Evolutionary conservation across 1,140 invertebrate species (phyloP).

Genomic region (Lasioglossum baleicum): DNA sequence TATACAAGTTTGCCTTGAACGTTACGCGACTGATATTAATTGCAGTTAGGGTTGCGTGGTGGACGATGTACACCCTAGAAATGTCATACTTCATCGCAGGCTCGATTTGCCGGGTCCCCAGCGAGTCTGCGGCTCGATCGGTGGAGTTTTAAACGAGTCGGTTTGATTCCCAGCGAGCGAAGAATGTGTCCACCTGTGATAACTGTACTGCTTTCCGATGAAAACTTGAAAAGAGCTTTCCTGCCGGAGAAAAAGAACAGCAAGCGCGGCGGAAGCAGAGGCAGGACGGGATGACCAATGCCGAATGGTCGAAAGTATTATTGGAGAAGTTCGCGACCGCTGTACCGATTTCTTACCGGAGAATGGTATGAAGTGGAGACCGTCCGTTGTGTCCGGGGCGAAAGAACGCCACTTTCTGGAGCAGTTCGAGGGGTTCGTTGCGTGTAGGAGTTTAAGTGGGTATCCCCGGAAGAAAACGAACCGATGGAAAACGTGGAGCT

Average conservation of each 20-base stretch:
- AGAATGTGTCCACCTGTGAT: constrained; percentile 41
- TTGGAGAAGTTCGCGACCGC: constrained; percentile 50
- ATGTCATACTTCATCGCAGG: not conserved
- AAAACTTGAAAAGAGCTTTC: constrained; percentile 51
- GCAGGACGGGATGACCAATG: not conserved
- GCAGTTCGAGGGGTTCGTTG: not conserved
- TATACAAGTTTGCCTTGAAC: too few relatives aligned
- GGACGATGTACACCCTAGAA: not conserved
- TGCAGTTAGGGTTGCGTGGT: not conserved
- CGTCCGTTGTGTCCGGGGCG: constrained; percentile 5
- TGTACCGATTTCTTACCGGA: constrained; percentile 42
- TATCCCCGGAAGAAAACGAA: not conserved
- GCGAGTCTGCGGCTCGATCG: constrained; percentile 17
- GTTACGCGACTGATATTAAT: too few relatives aligned
- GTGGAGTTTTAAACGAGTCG: constrained; percentile 49
- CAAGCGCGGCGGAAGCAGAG: not conserved
- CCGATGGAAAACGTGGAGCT: not conserved
- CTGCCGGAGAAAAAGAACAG: constrained; percentile 4
- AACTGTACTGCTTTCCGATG: constrained; percentile 46
- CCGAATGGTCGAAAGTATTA: constrained; percentile 50
- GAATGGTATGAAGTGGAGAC: constrained; percentile 23
- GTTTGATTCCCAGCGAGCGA: constrained; percentile 52
- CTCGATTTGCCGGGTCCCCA: constrained; percentile 16
- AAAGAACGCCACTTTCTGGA: not conserved
- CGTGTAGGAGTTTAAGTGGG: constrained; percentile 14